Evolutionary conservation across 1,140 invertebrate genomes (phyloP).

Genomic region (Pseudoatta argentina): DNA sequence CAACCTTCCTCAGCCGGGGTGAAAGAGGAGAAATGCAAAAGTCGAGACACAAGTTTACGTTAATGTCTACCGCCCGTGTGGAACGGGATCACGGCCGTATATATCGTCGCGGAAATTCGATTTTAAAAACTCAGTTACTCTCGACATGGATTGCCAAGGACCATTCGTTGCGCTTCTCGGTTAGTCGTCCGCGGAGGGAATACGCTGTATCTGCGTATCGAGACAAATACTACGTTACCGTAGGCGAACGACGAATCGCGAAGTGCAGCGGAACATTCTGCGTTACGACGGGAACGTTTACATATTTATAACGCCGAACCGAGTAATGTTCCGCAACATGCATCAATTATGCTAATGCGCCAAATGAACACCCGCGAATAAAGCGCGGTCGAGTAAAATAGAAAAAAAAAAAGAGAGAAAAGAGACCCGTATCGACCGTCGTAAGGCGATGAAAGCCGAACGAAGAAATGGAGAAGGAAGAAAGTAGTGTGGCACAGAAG

Average conservation of each 20-base stretch:
- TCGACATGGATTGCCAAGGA: constrained; percentile 63
- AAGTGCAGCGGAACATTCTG: constrained; percentile 59
- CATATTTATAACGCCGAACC: constrained; percentile 63
- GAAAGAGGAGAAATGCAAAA: constrained; percentile 51
- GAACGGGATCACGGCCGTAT: constrained; percentile 53
- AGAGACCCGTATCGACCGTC: constrained; percentile 24
- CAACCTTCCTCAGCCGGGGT: background rate
- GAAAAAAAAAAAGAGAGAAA: background rate
- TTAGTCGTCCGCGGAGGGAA: constrained; percentile 59
- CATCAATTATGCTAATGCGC: constrained; percentile 62
- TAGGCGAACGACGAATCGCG: constrained; percentile 60
- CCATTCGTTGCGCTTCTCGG: constrained; percentile 63
- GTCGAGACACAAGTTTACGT: constrained; percentile 62
- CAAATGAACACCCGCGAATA: constrained; percentile 61
- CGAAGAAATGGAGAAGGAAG: constrained; percentile 12
- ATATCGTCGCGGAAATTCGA: constrained; percentile 62
- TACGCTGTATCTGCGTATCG: constrained; percentile 53
- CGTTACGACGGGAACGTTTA: constrained; percentile 60
- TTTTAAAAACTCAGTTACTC: constrained; percentile 66
- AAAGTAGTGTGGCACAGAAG: background rate
- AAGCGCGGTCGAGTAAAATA: constrained; percentile 30
- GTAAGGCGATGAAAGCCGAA: constrained; percentile 48
- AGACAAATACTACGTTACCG: constrained; percentile 57
- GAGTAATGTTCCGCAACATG: constrained; percentile 57
- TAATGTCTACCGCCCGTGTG: constrained; percentile 53